phyloP scores from a whole-genome alignment of 2,797 vertebrate species.

The Neosalanx taihuensis region DNA sequence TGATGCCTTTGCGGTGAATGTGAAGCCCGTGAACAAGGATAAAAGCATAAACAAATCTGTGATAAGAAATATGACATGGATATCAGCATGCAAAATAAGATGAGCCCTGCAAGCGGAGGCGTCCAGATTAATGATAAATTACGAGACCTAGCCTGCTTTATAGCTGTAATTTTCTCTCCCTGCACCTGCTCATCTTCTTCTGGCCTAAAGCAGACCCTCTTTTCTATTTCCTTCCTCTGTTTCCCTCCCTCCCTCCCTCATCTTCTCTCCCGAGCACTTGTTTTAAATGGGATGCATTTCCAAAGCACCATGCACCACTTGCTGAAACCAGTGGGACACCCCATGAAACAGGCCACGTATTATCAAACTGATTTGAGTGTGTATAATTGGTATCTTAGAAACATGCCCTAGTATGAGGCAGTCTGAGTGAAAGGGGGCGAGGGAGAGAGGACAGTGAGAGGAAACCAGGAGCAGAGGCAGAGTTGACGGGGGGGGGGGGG shows the following conservation, averaged over 20 bases:
- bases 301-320: constrained; percentile 48
- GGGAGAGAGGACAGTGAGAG: constrained; percentile 17
- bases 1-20: constrained; percentile 66
- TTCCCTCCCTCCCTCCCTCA: constrained; percentile 30
- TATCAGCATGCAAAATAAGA: constrained; percentile 81
- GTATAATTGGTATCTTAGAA: constrained; percentile 66
- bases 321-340: constrained; percentile 66
- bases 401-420: constrained; percentile 4
- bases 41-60: constrained; percentile 80
- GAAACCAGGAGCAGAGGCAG: constrained; percentile 10
- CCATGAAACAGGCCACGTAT: constrained; percentile 46
- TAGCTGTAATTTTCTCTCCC: constrained; percentile 74
- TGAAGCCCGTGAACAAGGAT: constrained; percentile 73
- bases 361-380: constrained; percentile 58
- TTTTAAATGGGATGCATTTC: constrained; percentile 68
- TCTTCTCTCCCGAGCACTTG: constrained; percentile 61
- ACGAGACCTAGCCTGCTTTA: constrained; percentile 78
- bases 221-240: constrained; percentile 30
- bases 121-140: constrained; percentile 83
- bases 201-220: constrained; percentile 69
- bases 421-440: constrained; percentile 12
- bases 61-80: constrained; percentile 81
- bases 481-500: constrained; percentile 22
- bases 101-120: constrained; percentile 67
- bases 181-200: constrained; percentile 80